Conservation (phyloP, 1,140 invertebrate species). For the Ceratina japonica region DNA sequence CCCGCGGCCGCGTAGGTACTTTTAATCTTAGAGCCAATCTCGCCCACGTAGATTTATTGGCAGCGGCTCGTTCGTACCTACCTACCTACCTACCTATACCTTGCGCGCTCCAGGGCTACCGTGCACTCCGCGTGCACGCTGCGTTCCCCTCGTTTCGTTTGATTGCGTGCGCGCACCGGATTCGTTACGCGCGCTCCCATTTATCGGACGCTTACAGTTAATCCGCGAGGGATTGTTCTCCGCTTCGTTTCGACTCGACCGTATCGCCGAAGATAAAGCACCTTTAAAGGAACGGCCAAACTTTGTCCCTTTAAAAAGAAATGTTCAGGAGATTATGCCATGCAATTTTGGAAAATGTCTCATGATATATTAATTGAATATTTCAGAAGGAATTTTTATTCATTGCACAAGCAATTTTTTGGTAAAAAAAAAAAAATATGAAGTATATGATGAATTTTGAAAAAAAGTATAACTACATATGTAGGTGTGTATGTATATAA, state of each 20-base stretch:
- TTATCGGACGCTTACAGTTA: slow-evolving; percentile 35
- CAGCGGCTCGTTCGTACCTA: slow-evolving; percentile 10
- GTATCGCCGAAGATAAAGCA: neutral
- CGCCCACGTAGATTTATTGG: slow-evolving; percentile 59
- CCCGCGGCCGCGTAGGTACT: slow-evolving; percentile 30
- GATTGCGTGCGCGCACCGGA: slow-evolving; percentile 39
- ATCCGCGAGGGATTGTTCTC: slow-evolving; percentile 37
- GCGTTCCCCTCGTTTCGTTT: slow-evolving; percentile 8
- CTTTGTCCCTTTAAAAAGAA: no score
- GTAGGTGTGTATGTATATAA: no score
- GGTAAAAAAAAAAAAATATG: no score
- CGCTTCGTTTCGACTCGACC: neutral
- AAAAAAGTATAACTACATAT: no score
- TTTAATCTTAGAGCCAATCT: slow-evolving; percentile 61
- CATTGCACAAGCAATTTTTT: no score
- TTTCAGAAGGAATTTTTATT: no score
- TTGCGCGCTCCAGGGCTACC: slow-evolving; percentile 45
- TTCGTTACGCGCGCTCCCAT: slow-evolving; percentile 41
- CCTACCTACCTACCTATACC: no score
- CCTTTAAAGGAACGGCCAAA: no score
- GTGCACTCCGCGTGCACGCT: neutral
- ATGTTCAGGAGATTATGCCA: no score
- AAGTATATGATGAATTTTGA: neutral
- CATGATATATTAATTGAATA: no score
- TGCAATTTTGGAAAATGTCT: no score